Base-by-base conservation (phyloP, 2,113 vertebrate genomes). In the Pomatorhinus ruficollis region DNA sequence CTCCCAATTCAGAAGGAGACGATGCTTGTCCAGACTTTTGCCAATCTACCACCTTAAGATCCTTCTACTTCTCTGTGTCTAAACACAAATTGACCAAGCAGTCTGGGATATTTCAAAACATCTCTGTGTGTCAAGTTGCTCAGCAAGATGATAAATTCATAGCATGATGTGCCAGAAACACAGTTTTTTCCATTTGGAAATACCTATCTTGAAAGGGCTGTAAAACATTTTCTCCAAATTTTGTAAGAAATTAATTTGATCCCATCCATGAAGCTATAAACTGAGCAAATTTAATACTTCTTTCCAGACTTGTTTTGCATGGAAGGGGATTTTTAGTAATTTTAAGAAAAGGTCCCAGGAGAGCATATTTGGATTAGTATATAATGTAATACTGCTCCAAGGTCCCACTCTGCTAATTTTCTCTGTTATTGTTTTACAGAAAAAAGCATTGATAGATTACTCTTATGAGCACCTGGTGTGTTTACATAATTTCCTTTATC, bases 401-500 rank as follows among this genome's bases (percentile, higher is more conserved):
- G 44, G 52, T 27, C 10, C 24, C 24, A 33, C 7, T 83, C 33
- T 37, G 25, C 42, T 61, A 12, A 81, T 89, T 91, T 89, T 83
- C 28, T 35, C 50, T 76, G 20, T 59, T 52, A 60, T 4, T 47
- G 4, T 40, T 87, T 85, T 68, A 82, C 42, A 18, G 9, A 83
- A 83, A 87, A 87, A 14, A 52, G 15, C 40, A 66, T 6, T 60
- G 37, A 56, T n/a, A 85, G n/a, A 37, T 82, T 75, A 84, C 9
- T 68, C 14, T 74, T 87, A 31, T 3, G 8, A 91, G n/a, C 42
- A 75, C 18, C 12, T 56, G 45, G 8, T 0, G 0, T 37, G 33
- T 60, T 89, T 52, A 79, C 56, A 63, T 44, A 50, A 45, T 84
- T 80, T 76, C 61, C 22, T 60, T 68, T 40, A 31, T 72, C 40